A percentile compares a stretch with the other conserved stretches of the same genome.
Conservation (phyloP, 2,797 vertebrate species). For the Bryconaethiops microstoma region DNA sequence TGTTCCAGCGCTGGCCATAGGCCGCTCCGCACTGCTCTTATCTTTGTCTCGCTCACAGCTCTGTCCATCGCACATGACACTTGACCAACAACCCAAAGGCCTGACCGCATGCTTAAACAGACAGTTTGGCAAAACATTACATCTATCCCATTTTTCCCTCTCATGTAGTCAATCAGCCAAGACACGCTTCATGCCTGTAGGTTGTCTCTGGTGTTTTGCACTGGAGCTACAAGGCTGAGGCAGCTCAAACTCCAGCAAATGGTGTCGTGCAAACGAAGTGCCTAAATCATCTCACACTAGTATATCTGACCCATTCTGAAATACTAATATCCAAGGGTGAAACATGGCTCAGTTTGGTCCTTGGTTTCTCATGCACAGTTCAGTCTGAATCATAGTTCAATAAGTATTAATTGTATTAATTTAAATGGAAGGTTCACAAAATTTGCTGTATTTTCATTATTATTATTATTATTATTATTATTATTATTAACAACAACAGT, state of each 20-base stretch:
- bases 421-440: too few relatives aligned
- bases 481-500: too few relatives aligned
- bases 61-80: slow-evolving; percentile 51
- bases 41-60: slow-evolving; percentile 65
- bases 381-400: too few relatives aligned
- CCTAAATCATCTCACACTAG: neutral
- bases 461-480: too few relatives aligned
- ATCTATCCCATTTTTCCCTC: neutral
- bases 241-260: neutral
- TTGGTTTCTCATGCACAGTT: too few relatives aligned
- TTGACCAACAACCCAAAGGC: slow-evolving; percentile 25
- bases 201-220: neutral
- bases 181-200: neutral
- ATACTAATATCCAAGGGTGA: neutral
- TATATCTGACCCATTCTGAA: too few relatives aligned
- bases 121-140: neutral
- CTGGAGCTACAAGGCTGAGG: neutral
- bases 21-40: slow-evolving; percentile 66
- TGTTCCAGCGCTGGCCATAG: slow-evolving; percentile 50
- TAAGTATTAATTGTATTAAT: too few relatives aligned
- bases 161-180: neutral
- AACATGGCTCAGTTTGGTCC: too few relatives aligned
- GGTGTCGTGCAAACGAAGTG: neutral
- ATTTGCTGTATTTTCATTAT: too few relatives aligned
- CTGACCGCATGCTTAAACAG: slow-evolving; percentile 6